Conservation (phyloP, 1,140 invertebrate genomes). For the Lasioglossum baleicum region DNA sequence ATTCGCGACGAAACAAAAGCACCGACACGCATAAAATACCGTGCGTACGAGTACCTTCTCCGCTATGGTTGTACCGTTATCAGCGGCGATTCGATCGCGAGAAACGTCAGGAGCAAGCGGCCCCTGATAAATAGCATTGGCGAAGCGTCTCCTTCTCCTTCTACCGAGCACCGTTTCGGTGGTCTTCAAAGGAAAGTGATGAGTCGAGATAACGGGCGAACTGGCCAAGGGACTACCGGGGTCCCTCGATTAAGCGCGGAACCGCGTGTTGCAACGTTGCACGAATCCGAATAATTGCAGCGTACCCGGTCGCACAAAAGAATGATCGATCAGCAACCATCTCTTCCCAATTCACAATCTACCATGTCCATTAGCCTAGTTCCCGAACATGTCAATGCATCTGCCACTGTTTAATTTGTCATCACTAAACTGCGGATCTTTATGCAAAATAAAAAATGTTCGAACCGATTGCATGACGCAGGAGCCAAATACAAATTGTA, state of each 20-base stretch:
- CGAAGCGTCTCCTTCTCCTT: constrained; percentile 10
- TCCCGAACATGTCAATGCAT: no score
- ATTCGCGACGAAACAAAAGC: constrained; percentile 3
- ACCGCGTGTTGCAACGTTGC: neutral
- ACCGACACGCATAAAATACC: constrained; percentile 38
- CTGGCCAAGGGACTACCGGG: constrained; percentile 33
- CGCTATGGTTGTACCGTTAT: constrained; percentile 58
- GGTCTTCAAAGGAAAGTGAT: constrained; percentile 64
- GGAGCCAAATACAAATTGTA: no score
- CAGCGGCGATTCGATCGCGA: constrained; percentile 54
- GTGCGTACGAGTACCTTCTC: constrained; percentile 25
- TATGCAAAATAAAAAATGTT: no score
- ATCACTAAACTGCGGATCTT: no score
- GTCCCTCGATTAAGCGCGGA: constrained; percentile 42
- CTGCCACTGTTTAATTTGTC: no score
- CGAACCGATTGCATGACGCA: no score
- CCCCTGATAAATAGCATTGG: constrained; percentile 57
- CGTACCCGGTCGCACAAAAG: neutral
- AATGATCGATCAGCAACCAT: neutral
- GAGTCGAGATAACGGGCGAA: constrained; percentile 53
- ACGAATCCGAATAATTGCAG: constrained; percentile 17
- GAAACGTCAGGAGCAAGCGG: constrained; percentile 39
- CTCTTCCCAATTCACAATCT: no score
- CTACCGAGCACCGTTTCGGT: constrained; percentile 50
- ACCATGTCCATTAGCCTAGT: no score